Evolutionary conservation across 2,113 vertebrate genomes (phyloP), one percentile per base, ranked within the genome.

Genomic region (Microtus richardsoni): DNA sequence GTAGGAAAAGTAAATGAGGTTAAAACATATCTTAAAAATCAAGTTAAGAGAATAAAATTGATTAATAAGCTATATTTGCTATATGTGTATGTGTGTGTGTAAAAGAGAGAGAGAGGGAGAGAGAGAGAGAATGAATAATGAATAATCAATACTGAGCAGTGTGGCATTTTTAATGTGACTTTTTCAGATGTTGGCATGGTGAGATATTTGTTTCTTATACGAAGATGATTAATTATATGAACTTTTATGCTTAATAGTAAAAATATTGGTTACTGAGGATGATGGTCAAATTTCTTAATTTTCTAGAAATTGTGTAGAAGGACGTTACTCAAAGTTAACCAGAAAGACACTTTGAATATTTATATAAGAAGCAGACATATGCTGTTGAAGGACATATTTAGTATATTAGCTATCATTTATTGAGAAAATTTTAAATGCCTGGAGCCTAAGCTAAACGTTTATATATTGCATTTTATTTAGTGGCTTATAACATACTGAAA

Each of bases 291-390:
- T 80, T 93, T 94, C 24, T 85, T 93, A 91, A 83, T 91, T 89
- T 96, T 96, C 36, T 93, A 60, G 10, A 62, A 86, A n/a, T 39
- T 93, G 30, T 71, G 33, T 44, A 58, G 39, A 89, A 75, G 33
- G 16, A 74, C 68, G 52, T 60, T 39, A 82, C 28, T 33, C 26
- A 49, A 36, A 41, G 33, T 97, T 49, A 96, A 73, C 30, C 47
- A 91, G 52, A 89, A 75, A 54, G 49, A 22, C 19, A n/a, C 44
- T 44, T 49, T 97, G 95, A 93, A 52, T 80, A 21, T 74, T 87
- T 90, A 86, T 28, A 64, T 33, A 94, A 94, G 79, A 33, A 96
- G 26, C n/a, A 93, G 91, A 36, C 12, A 96, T 91, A 66, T 47
- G 13, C 71, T 94, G 71, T 86, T 95, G 44, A 26, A 91, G 91